These are phyloP conservation scores for Eupithecia subfuscata DNA, from an alignment of 2,888 invertebrate species.

Conservation along the genomic window DNA sequence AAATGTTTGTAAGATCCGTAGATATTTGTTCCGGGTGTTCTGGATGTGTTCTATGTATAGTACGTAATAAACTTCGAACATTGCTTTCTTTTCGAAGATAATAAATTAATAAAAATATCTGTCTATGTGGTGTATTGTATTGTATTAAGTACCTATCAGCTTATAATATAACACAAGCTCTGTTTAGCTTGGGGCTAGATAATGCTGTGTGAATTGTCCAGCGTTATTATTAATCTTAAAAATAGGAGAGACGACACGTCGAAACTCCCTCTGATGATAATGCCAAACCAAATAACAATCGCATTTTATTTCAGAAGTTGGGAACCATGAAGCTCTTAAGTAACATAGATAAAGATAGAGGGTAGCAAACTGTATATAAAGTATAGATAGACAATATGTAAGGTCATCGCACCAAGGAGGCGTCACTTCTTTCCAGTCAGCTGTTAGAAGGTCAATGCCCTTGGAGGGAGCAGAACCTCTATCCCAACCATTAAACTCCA, in stretches of 20 bases:
- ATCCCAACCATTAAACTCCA: constrained; percentile 47
- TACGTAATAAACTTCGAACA: too few relatives aligned
- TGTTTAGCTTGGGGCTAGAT: too few relatives aligned
- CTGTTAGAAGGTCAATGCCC: constrained; percentile 72
- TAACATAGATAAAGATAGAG: constrained; percentile 14
- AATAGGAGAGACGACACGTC: background rate
- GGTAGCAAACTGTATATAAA: constrained; percentile 30
- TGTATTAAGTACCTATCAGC: too few relatives aligned
- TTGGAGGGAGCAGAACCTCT: constrained; percentile 50
- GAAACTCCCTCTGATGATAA: background rate
- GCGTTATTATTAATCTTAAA: background rate
- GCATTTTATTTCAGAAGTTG: background rate
- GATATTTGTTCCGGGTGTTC: too few relatives aligned
- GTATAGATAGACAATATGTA: constrained; percentile 41
- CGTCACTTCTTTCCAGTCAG: constrained; percentile 67
- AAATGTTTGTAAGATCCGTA: too few relatives aligned
- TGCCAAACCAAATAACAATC: background rate
- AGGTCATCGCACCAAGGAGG: constrained; percentile 67
- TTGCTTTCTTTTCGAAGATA: too few relatives aligned
- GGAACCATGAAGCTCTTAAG: constrained; percentile 30
- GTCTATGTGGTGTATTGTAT: too few relatives aligned
- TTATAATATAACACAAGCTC: too few relatives aligned
- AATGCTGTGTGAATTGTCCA: too few relatives aligned
- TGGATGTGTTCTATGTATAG: too few relatives aligned
- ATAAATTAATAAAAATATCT: too few relatives aligned